phyloP scores from a whole-genome alignment of 1,140 invertebrate species.

The Phthorimaea operculella region DNA sequence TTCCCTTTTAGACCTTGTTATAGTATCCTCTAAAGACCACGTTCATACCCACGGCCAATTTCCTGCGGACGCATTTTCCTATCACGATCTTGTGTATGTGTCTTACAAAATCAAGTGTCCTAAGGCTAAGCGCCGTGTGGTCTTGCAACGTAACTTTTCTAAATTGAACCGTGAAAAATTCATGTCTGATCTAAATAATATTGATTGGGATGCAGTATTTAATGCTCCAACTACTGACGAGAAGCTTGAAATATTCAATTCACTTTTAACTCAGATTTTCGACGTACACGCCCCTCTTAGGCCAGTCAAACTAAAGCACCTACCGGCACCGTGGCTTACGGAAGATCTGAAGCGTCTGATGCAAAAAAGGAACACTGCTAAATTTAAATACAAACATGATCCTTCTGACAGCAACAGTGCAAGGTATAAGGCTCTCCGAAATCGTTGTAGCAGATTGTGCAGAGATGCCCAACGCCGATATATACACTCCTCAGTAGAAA shows the following conservation, averaged over 20 bases:
- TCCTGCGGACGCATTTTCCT: slow-evolving; percentile 14
- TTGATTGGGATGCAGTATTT: slow-evolving; percentile 7
- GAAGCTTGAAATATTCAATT: slow-evolving; percentile 9
- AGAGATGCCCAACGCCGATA: background rate
- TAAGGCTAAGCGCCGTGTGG: slow-evolving; percentile 9
- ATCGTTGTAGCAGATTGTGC: background rate
- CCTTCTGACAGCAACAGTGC: background rate
- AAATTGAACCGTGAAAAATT: slow-evolving; percentile 1
- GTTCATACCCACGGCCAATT: slow-evolving; percentile 14
- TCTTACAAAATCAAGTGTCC: slow-evolving; percentile 9
- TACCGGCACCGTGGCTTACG: slow-evolving; percentile 2
- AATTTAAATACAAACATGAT: background rate
- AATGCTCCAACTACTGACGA: background rate
- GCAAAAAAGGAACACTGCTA: background rate
- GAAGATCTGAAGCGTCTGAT: background rate
- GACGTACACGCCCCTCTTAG: slow-evolving; percentile 10
- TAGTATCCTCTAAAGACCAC: slow-evolving; percentile 8
- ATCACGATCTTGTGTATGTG: slow-evolving; percentile 15
- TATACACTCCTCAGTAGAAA: background rate
- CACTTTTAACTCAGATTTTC: slow-evolving; percentile 5
- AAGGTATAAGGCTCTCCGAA: background rate
- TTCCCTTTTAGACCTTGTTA: slow-evolving; percentile 11
- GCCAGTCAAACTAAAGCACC: slow-evolving; percentile 1
- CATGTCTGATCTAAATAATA: background rate
- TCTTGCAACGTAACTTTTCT: slow-evolving; percentile 12